Conservation (phyloP, 2,113 vertebrate genomes). For the Gnathonemus echidnorhynchus region DNA sequence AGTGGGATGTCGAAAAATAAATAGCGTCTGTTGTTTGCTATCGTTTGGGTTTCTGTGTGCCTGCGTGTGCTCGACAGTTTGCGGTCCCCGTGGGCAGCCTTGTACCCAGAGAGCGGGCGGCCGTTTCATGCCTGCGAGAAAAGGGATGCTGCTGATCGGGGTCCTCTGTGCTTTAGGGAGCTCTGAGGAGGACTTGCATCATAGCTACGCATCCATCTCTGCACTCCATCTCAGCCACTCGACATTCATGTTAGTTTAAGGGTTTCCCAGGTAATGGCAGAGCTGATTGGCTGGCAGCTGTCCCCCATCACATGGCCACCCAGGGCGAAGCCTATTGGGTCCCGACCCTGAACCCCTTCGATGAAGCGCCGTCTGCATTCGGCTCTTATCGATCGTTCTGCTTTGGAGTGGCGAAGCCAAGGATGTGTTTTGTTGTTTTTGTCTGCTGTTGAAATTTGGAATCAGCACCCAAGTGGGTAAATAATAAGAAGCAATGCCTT, state of each 20-base stretch:
- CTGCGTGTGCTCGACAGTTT: neutral
- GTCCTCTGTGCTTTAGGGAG: neutral
- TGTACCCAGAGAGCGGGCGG: neutral
- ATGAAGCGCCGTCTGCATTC: neutral
- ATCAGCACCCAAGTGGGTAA: neutral
- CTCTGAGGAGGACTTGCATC: neutral
- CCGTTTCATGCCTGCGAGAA: neutral
- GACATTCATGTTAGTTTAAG: neutral
- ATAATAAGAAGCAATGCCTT: neutral
- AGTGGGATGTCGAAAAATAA: neutral
- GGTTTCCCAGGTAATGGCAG: neutral
- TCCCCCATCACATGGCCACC: neutral
- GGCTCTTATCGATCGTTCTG: neutral
- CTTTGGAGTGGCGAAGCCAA: neutral
- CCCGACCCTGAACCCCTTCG: neutral
- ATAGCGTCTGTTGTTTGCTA: slow-evolving; percentile 5
- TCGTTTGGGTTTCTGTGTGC: neutral
- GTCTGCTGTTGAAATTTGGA: neutral
- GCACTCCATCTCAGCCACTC: neutral
- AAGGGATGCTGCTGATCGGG: neutral
- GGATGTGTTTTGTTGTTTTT: neutral
- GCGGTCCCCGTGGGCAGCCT: neutral
- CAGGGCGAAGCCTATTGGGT: neutral
- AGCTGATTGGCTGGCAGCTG: neutral
- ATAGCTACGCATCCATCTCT: neutral